A percentile compares a stretch with the other conserved stretches of the same genome.
These are phyloP conservation scores for Timema cristinae DNA, from an alignment of 2,888 invertebrate genomes.

Conservation along the genomic window DNA sequence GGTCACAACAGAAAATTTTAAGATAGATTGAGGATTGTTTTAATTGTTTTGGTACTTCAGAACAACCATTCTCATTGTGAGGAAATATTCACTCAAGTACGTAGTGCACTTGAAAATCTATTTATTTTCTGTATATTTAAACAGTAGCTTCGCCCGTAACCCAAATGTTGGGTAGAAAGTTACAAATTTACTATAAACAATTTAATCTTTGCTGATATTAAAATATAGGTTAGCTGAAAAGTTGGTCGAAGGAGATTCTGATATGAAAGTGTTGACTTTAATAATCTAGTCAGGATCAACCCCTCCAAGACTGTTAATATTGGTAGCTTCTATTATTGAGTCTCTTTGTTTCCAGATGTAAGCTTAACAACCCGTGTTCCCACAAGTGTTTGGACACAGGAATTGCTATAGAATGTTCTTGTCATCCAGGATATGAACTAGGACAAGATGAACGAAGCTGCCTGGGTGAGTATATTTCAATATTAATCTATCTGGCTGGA, in stretches of 20 bases:
- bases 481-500: no score
- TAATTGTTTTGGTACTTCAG: no score
- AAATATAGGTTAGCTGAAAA: not conserved
- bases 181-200: no score
- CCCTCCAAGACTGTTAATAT: no score
- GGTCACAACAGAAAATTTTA: no score
- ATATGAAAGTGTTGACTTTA: not conserved
- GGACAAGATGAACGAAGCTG: constrained; percentile 64
- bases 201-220: not conserved
- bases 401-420: constrained; percentile 63
- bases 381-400: constrained; percentile 71
- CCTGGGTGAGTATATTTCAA: constrained; percentile 44
- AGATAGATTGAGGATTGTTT: no score
- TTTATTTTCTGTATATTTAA: no score
- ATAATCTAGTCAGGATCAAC: constrained; percentile 4
- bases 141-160: no score
- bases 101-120: no score
- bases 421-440: constrained; percentile 65
- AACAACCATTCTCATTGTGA: no score
- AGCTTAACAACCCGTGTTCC: constrained; percentile 64
- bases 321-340: not conserved
- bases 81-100: no score
- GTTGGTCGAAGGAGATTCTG: not conserved
- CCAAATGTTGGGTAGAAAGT: no score
- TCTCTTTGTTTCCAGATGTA: constrained; percentile 48